Evolutionary conservation across 2,888 invertebrate genomes (phyloP).

Genomic region (Hydropsyche betteni): DNA sequence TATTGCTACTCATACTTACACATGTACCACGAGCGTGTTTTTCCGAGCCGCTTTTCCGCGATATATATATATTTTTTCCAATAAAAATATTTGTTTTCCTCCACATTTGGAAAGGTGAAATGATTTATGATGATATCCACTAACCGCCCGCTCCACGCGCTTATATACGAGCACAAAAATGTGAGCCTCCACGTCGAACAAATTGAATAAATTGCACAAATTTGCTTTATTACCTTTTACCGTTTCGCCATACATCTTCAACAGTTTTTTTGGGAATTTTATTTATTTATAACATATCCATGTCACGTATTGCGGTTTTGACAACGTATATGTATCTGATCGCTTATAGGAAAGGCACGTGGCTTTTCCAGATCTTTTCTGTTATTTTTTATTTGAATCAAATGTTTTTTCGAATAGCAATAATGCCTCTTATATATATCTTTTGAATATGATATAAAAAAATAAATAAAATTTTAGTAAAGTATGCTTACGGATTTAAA

Average conservation of each 20-base stretch:
- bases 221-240: constrained; percentile 40
- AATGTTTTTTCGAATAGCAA: no score
- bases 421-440: no score
- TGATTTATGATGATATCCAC: constrained; percentile 39
- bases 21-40: neutral
- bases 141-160: constrained; percentile 2
- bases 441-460: no score
- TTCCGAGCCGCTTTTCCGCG: constrained; percentile 9
- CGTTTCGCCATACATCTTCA: constrained; percentile 20
- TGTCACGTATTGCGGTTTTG: no score
- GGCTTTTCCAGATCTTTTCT: no score
- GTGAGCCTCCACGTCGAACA: constrained; percentile 11
- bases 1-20: neutral
- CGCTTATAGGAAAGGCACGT: no score
- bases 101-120: constrained; percentile 38
- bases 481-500: no score
- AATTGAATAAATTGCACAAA: constrained; percentile 38
- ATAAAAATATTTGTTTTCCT: constrained; percentile 36
- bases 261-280: no score
- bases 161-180: neutral
- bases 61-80: constrained; percentile 19
- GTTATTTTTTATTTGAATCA: no score
- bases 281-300: no score
- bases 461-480: no score
- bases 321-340: no score